Evolutionary conservation across 92 coral and sea anemone species (phyloP), one percentile per base, ranked within the genome.

Genomic region (Diadumene lineata): DNA sequence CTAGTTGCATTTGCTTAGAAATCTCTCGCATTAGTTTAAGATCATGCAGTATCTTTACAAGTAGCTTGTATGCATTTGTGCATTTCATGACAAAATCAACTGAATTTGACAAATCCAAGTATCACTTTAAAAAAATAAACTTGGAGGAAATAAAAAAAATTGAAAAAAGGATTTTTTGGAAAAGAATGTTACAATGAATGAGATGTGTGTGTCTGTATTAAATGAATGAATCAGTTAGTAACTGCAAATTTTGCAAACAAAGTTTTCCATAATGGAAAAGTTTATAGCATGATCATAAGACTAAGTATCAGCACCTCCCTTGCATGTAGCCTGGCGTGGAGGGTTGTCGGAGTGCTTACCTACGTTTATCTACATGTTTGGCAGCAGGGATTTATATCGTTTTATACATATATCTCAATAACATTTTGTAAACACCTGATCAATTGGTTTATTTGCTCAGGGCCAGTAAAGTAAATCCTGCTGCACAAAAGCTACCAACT

Each of bases 401-500:
- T 7, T 11, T 70, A 26, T 70, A 19, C 29, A 56, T 56, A 72
- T 31, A 51, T 72, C 32, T 31, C 56, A 72, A 56, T 56, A 65
- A 72, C 15, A n/a, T 30, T 32, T 72, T 26, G 11, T 1, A 15
- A 11, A 32, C 67, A 50, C 50, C 64, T 51, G 48, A n/a, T n/a
- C n/a, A 13, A 18, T 24, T n/a, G n/a, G 69, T 69, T 73, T 87
- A 92, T 74, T 94, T 92, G 81, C 89, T 78, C 56, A 94, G 82
- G 8, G 98, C 98, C 60, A 94, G 68, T 34, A 92, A 79, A 25
- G 98, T 94, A 61, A 94, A 63, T 29, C 98, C 98, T 70, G 98
- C 98, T 17, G 98, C 98, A 70, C 98, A 92, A 67, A 94, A 80
- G 21, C 97, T 86, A 56, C 98, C 96, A 74, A 94, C 93, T 21